Conservation (phyloP, 37 sponge, comb jelly and placozoan genomes). For the Aplysina aerophoba region DNA sequence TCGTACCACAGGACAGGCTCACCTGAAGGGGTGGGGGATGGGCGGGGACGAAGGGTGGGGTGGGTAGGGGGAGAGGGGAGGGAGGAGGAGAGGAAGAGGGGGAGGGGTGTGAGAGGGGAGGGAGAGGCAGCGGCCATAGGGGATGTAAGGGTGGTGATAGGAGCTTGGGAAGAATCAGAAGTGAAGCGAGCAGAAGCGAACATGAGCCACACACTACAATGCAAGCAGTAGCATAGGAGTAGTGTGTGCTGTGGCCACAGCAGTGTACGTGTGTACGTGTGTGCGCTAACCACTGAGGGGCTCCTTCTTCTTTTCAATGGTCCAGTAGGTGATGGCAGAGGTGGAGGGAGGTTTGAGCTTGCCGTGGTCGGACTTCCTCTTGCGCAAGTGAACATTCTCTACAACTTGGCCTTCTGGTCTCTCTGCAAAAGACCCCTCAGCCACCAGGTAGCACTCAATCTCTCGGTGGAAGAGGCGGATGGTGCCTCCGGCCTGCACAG, state of each 20-base stretch:
- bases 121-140: neutral
- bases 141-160: too few species aligned
- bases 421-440: constrained; percentile 78
- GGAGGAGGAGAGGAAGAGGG: neutral
- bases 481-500: constrained; percentile 53
- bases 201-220: too few species aligned
- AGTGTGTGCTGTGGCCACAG: too few species aligned
- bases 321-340: constrained; percentile 87
- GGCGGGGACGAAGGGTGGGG: neutral
- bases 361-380: constrained; percentile 55
- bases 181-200: too few species aligned
- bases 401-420: neutral
- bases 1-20: constrained; percentile 69
- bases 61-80: neutral
- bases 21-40: constrained; percentile 22
- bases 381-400: constrained; percentile 64
- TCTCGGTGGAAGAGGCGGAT: constrained; percentile 80
- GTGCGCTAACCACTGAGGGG: constrained; percentile 52
- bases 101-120: neutral
- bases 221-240: too few species aligned
- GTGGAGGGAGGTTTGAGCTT: constrained; percentile 70
- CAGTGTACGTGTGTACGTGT: neutral
- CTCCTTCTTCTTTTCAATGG: constrained; percentile 70
- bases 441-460: constrained; percentile 72
- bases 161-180: too few species aligned